These are phyloP conservation scores for Drosophila algonquin DNA, from an alignment of 2,888 invertebrate species.

Conservation along the genomic window DNA sequence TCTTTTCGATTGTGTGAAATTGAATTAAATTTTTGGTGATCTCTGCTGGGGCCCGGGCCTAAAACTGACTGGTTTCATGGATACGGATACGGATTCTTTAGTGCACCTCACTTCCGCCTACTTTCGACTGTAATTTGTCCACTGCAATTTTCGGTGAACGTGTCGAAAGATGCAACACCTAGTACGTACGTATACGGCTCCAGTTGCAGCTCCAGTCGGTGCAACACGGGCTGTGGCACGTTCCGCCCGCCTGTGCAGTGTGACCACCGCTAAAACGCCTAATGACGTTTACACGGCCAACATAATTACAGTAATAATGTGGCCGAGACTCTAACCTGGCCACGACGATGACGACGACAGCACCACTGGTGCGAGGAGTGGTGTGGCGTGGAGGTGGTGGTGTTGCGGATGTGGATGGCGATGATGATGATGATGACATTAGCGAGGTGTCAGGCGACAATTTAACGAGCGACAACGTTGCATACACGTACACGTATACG, in stretches of 20 bases:
- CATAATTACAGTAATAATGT: constrained; percentile 77
- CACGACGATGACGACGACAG: neutral
- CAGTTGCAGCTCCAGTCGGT: neutral
- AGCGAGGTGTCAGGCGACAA: constrained; percentile 78
- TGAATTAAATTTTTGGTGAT: constrained; percentile 9
- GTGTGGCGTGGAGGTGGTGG: neutral
- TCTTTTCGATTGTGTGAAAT: constrained; percentile 21
- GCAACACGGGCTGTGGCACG: constrained; percentile 48
- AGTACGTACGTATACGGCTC: neutral
- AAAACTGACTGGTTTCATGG: too few species aligned
- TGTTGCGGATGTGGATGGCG: constrained; percentile 7
- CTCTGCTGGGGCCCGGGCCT: neutral
- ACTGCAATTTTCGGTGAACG: constrained; percentile 54
- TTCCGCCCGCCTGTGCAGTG: constrained; percentile 14
- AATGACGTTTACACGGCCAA: constrained; percentile 79
- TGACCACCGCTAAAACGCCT: constrained; percentile 67
- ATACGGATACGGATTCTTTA: too few species aligned
- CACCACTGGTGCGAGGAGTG: neutral
- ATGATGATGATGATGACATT: constrained; percentile 67
- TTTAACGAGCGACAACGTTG: constrained; percentile 64
- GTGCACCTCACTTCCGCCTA: neutral
- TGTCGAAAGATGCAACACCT: constrained; percentile 55
- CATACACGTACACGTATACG: constrained; percentile 45
- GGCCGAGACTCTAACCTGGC: constrained; percentile 46
- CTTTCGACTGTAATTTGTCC: constrained; percentile 46